Base-by-base conservation (phyloP, 2,113 vertebrate genomes). In the Barbus barbus region DNA sequence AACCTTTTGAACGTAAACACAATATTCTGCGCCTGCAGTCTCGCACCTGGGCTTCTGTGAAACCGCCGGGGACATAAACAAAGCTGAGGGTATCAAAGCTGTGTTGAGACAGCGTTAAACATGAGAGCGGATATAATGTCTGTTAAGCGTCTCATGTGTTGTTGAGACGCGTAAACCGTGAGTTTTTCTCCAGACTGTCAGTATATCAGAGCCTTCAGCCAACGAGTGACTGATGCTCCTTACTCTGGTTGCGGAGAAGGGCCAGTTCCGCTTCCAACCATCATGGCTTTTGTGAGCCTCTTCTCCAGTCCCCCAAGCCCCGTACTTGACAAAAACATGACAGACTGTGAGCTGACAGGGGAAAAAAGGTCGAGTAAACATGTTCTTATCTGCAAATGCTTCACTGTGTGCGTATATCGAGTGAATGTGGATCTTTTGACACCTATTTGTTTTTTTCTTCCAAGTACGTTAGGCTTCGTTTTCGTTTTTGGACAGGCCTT, bases 301-400 rank as follows among this genome's bases (percentile, higher is more conserved):
- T 96, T 97, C 96, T 97, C 96, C 96, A 97, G 95, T 95, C 96
- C 97, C 97, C 97, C 96, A 93, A 97, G 95, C 96, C 97, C 97
- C 94, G 96, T 96, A 96, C 96, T 97, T 97, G 96, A 97, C 97
- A 97, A 97, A 96, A 97, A 97, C 96, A 98, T 98, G 97, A 97
- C 97, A 97, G 97, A 98, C 96, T 97, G 95, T 98, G 97, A 97
- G 94, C 97, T 96, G 96, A 97, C 97, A 97, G 97, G 96, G 96
- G 96, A 97, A 93, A 96, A 97, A 98, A 99, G 98, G 98, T 99
- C 96, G 97, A 98, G 96, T 98, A 99, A 96, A 82, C 46, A 48
- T 94, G 92, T 95, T 97, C 95, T 97, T 97, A 94, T 96, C 92
- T 92, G 92, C 92, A 89, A 72, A 90, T 86, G 90, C 90, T 67